Base-by-base conservation (phyloP, 2,888 invertebrate species). In the Synergus laeviventris region DNA sequence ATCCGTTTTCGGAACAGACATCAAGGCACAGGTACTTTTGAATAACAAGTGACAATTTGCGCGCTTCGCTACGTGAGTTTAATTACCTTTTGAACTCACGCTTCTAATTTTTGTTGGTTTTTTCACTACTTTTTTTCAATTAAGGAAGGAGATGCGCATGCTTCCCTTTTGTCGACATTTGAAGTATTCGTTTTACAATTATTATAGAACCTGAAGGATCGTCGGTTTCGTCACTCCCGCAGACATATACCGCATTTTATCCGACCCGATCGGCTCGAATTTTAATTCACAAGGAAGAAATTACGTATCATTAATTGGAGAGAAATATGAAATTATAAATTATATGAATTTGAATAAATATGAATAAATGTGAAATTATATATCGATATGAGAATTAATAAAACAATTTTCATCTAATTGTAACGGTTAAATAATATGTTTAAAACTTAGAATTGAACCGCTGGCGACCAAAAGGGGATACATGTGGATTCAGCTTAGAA, bases 91-190 rank as follows among this genome's bases (percentile, higher is more conserved):
- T 59, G 21, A 59, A 21, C 56, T 21, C 24, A 18, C 56, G 21
- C 21, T 59, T 59, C 3, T 64, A 66, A 78, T 59, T 49, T 36
- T 62, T 62, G 21, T 18, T 73, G 11, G n/a, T 31, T 73, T 54
- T 4, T 31, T 73, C 24, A 42, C 31, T 38, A n/a, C 56, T 74
- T 38, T 64, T 74, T 66, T 66, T 14, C 31, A 73, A 39, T 75
- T 36, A 73, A 42, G 9, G 24, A 54, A 77, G 76, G 74, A 74
- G 79, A 75, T 62, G 62, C 56, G 56, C 38, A 64, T 74, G 74
- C 74, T 76, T 76, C 76, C 73, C 74, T 54, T 74, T 73, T 39
- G 21, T 18, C 74, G 76, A 74, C 36, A 38, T 61, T 66, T 45
- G 21, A 66, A 66, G 66, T 66, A 66, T 66, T 45, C 42, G 38